Conservation (phyloP, 2,888 invertebrate species). For the Harpalus rubripes region DNA sequence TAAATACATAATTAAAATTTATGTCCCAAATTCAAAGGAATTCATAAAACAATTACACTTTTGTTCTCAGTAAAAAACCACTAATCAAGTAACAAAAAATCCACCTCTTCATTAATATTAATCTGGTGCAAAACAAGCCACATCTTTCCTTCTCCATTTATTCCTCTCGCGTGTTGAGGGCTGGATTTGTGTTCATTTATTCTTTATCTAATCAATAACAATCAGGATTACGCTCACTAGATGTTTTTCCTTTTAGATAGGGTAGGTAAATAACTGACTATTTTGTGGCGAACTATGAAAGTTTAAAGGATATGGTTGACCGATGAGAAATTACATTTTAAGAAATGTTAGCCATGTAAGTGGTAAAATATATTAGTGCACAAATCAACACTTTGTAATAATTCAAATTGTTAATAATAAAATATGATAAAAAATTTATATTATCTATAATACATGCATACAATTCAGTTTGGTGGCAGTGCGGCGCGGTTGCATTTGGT, state of each 20-base stretch:
- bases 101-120: constrained; percentile 30
- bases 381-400: too few species aligned
- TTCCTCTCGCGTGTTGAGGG: neutral
- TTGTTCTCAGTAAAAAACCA: constrained; percentile 10
- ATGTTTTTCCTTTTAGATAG: too few species aligned
- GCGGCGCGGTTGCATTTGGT: neutral
- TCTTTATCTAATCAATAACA: constrained; percentile 28
- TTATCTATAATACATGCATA: too few species aligned
- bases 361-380: too few species aligned
- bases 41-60: constrained; percentile 15
- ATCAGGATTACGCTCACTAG: neutral
- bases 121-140: constrained; percentile 3
- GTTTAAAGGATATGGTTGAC: too few species aligned
- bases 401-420: too few species aligned
- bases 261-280: too few species aligned
- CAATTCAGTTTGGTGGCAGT: constrained; percentile 37
- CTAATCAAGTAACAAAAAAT: constrained; percentile 11
- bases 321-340: too few species aligned
- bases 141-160: neutral
- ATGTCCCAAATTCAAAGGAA: constrained; percentile 17
- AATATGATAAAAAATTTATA: too few species aligned
- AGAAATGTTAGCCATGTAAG: too few species aligned
- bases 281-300: too few species aligned
- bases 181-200: constrained; percentile 27
- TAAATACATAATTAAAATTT: constrained; percentile 17